Percentiles rank a stretch among this genome's conserved stretches.
phyloP scores from a whole-genome alignment of 2,888 invertebrate genomes.

The Alloscopus bannaensis region DNA sequence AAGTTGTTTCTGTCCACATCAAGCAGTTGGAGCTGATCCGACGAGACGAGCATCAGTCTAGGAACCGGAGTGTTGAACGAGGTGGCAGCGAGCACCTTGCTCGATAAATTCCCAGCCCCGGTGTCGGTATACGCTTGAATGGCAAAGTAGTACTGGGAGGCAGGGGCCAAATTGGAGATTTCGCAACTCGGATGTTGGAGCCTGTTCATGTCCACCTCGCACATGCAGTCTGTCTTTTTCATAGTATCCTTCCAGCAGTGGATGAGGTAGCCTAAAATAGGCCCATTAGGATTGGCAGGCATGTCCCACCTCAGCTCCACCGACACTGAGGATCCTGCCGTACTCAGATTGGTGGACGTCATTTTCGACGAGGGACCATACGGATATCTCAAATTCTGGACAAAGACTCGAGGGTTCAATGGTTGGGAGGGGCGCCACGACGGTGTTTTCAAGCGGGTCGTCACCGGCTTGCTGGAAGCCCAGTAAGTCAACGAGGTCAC shows the following conservation, averaged over 20 bases:
- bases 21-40: constrained; percentile 83
- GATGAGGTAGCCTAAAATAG: constrained; percentile 84
- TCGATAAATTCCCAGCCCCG: constrained; percentile 84
- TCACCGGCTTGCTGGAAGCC: constrained; percentile 83
- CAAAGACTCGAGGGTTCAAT: constrained; percentile 83
- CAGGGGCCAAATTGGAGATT: constrained; percentile 51
- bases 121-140: constrained; percentile 88
- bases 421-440: constrained; percentile 88
- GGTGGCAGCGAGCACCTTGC: constrained; percentile 81
- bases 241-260: constrained; percentile 80
- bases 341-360: constrained; percentile 61
- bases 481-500: constrained; percentile 90
- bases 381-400: constrained; percentile 74
- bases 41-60: constrained; percentile 84
- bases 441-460: constrained; percentile 84
- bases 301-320: constrained; percentile 87
- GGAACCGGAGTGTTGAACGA: constrained; percentile 84
- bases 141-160: constrained; percentile 76
- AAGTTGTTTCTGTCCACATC: constrained; percentile 83
- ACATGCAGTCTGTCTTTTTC: constrained; percentile 60
- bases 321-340: constrained; percentile 74
- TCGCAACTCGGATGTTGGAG: constrained; percentile 59
- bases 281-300: constrained; percentile 85
- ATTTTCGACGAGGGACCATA: constrained; percentile 68
- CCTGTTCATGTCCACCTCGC: constrained; percentile 52